phyloP scores from a whole-genome alignment of 2,113 vertebrate species.

The Carassius gibelio region DNA sequence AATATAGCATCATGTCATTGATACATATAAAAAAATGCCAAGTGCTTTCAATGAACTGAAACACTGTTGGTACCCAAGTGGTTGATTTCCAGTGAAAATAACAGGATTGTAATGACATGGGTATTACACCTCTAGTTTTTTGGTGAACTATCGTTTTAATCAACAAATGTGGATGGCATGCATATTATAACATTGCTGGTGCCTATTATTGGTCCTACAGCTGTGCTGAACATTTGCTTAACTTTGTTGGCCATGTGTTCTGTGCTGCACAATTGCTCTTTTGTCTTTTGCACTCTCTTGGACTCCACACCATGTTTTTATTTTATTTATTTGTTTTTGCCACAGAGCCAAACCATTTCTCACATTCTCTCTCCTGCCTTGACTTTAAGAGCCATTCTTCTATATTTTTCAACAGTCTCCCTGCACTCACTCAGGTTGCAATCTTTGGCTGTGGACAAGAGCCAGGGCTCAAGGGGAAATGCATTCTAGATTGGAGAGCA shows the following conservation, averaged over 20 bases:
- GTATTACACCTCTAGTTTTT: not conserved
- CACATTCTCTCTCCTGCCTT: conserved; percentile 22
- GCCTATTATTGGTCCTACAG: conserved; percentile 24
- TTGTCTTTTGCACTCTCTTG: conserved; percentile 26
- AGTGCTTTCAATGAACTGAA: not conserved
- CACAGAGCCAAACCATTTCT: conserved; percentile 28
- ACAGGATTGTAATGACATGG: not conserved
- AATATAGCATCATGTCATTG: not conserved
- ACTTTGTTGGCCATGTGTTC: conserved; percentile 45
- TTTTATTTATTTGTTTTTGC: conserved; percentile 31
- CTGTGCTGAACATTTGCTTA: conserved; percentile 42
- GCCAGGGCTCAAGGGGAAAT: conserved; percentile 23
- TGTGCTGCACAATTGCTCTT: conserved; percentile 33
- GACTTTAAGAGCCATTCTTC: conserved; percentile 41
- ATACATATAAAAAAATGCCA: not conserved
- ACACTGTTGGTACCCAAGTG: not conserved
- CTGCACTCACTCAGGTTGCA: conserved; percentile 1
- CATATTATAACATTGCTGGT: not conserved
- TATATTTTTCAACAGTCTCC: conserved; percentile 29
- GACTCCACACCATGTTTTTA: not conserved
- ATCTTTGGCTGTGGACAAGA: conserved; percentile 33
- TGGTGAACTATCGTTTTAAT: not conserved
- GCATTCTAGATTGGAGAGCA: conserved; percentile 24
- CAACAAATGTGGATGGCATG: not conserved
- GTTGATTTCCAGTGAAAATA: not conserved